Evolutionary conservation across 53 echinoderm and acorn worm species (phyloP), one percentile per base, ranked within the genome.

Genomic region (Echinarachnius parma): DNA sequence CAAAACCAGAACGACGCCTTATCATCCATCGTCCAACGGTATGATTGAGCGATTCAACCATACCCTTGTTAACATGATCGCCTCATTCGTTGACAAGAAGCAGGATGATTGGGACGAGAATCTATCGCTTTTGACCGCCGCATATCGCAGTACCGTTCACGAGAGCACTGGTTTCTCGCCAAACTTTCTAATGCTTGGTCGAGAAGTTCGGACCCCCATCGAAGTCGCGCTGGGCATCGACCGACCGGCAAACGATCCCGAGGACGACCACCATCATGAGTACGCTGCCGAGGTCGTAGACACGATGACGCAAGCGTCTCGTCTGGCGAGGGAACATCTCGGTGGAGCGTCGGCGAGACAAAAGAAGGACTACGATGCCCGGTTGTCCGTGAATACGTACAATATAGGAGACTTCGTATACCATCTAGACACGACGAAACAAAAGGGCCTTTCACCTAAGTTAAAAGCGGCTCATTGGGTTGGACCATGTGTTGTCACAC

Each of bases 21-120:
- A 83, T 48, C 86, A 78, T 61, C 92, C 84, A 26, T 61, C 52
- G 2, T 76, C 87, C 4, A 68, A 87, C 21, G 92, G 87, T 2
- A 63, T 80, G 50, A 62, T 87, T 14, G 92, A 92, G 27, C 30
- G 84, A 11, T 92, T 75, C 4, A 87, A 87, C 29, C 36, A 52
- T 24, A 81, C 75, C 0, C 72, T 87, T 16, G 70, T 79, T 7
- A 75, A 47, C 21, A 83, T 86, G 77, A 77, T 84, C 23, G 30
- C 52, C n/a, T 21, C 70, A 10, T 82, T 70, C 39, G 83, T 84
- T 0, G 82, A 87, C 23, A 48, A 71, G 19, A 50, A 74, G 9
- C 76, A 61, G 48, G 11, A 72, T 5, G 53, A 83, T n/a, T 92
- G 80, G 86, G 86, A 86, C 39, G 11, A 45, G 0, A 77, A 86